Evolutionary conservation across 2,888 invertebrate species (phyloP).

Genomic region (Heliconius aoede): DNA sequence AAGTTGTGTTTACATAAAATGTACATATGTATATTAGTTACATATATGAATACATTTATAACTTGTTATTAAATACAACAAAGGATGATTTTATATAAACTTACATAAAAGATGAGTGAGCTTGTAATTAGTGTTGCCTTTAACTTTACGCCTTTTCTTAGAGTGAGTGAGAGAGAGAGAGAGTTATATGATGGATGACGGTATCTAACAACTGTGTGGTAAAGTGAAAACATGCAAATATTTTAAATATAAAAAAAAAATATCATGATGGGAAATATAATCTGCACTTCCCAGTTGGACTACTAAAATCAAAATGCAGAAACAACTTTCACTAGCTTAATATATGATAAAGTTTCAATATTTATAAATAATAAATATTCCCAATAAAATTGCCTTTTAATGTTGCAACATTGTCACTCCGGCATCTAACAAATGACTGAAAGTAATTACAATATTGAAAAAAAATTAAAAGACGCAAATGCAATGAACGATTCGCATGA

Average conservation of each 20-base stretch:
- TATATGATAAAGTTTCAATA: too few species aligned
- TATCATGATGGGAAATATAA: neutral
- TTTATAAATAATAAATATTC: neutral
- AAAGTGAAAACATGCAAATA: rapidly evolving
- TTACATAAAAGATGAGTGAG: neutral
- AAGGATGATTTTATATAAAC: neutral
- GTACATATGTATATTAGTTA: too few species aligned
- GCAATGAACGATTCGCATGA: constrained; percentile 16
- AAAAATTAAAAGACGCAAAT: constrained; percentile 29
- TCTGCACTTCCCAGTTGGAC: too few species aligned
- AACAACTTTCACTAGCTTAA: too few species aligned
- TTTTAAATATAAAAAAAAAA: neutral
- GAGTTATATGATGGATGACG: neutral
- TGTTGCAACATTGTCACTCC: constrained; percentile 6
- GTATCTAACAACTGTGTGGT: neutral
- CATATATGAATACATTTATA: too few species aligned
- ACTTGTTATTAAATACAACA: too few species aligned
- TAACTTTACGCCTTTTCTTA: neutral
- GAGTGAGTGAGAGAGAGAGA: too few species aligned
- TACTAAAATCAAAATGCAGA: too few species aligned
- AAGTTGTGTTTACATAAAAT: neutral
- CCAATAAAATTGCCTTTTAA: neutral
- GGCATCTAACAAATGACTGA: constrained; percentile 20
- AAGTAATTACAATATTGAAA: neutral
- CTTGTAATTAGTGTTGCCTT: neutral